Evolutionary conservation across 1,140 invertebrate species (phyloP).

Genomic region (Neodiprion pinetum): DNA sequence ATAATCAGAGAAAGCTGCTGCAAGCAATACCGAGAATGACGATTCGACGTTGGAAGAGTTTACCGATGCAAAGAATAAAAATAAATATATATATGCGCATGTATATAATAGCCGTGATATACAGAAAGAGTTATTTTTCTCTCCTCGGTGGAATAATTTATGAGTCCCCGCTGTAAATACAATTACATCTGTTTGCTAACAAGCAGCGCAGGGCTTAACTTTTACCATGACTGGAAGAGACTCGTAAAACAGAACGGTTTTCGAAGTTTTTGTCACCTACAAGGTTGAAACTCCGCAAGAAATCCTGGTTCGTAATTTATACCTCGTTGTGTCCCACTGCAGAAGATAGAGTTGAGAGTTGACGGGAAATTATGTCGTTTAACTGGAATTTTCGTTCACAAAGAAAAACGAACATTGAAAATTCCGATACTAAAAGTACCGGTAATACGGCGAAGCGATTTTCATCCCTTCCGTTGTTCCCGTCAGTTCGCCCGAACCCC

Average conservation of each 20-base stretch:
- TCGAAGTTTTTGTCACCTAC: slow-evolving; percentile 2
- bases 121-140: neutral
- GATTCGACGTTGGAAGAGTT: neutral
- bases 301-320: neutral
- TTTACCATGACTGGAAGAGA: neutral
- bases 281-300: neutral
- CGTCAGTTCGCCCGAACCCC: neutral
- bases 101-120: neutral
- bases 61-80: neutral
- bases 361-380: too few relatives aligned
- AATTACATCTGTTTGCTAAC: slow-evolving; percentile 7
- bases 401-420: too few relatives aligned
- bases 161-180: neutral
- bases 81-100: neutral
- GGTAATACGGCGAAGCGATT: neutral
- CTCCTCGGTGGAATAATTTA: neutral
- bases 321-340: neutral
- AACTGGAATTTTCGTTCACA: too few relatives aligned
- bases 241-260: neutral
- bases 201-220: neutral
- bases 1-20: too few relatives aligned
- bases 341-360: neutral
- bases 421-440: neutral
- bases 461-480: neutral
- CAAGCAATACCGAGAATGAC: too few relatives aligned